Percentiles rank a stretch among this genome's conserved stretches.
These are phyloP conservation scores for Anguilla rostrata DNA, from an alignment of 2,113 vertebrate genomes.

Conservation along the genomic window DNA sequence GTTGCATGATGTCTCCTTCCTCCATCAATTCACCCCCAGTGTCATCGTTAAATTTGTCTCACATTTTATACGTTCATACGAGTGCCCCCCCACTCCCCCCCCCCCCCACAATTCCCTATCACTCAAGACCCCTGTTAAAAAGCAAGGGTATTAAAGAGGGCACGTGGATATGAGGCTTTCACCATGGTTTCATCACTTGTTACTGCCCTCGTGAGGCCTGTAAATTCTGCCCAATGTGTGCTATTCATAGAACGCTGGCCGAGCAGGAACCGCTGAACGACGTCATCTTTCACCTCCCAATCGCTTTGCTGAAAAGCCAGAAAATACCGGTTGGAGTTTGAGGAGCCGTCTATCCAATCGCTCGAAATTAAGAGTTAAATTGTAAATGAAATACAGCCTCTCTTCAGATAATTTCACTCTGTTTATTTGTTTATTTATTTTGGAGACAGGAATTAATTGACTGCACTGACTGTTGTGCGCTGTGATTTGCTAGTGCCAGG, in stretches of 20 bases:
- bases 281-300: background rate
- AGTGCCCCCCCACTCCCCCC: background rate
- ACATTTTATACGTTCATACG: background rate
- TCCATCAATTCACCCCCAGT: background rate
- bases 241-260: background rate
- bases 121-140: constrained; percentile 16
- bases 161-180: background rate
- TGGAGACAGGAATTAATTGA: too few species aligned
- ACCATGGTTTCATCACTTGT: constrained; percentile 1
- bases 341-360: too few species aligned
- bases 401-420: background rate
- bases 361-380: background rate
- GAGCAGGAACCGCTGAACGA: background rate
- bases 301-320: background rate
- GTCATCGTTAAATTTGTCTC: background rate
- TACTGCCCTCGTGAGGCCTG: background rate
- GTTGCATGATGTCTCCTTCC: background rate
- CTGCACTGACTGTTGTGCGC: background rate
- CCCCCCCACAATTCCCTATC: background rate
- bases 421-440: too few species aligned
- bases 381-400: background rate
- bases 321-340: background rate
- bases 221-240: constrained; percentile 1
- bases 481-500: background rate
- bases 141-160: constrained; percentile 16